Evolutionary conservation across 1,140 invertebrate species (phyloP), one percentile per base, ranked within the genome.

Genomic region (Xylocopa sonorina): DNA sequence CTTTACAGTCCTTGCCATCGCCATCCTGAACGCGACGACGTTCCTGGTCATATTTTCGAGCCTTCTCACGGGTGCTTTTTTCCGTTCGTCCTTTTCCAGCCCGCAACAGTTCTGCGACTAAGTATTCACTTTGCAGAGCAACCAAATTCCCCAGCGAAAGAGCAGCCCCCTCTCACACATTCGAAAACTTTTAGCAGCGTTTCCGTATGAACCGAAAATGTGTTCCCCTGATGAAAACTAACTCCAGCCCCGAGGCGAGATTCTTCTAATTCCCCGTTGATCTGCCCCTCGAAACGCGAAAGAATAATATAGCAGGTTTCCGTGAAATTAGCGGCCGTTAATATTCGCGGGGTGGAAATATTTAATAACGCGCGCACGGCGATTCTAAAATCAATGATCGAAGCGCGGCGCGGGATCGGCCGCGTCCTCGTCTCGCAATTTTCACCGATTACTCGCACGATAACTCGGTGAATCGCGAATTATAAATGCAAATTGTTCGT

Each of bases 401-500:
- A 32, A 71, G n/a, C 38, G 34, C 32, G 43, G 10, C 18, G 18
- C 2, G 21, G 12, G 0, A n/a, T n/a, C 41, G 46, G 50, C 34
- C 21, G 6, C n/a, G n/a, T n/a, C n/a, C 41, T 27, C 27, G 21
- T 46, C 55, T 32, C 12, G 21, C 53, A 72, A 58, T 72, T 60
- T 60, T 57, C 57, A 9, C 21, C 51, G 51, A 41, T 43, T 38
- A 41, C 38, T 43, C 38, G 62, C 6, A 43, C 24, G 68, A 29
- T 71, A 71, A 29, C 24, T 27, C 27, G 51, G 18, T 29, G 24
- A 41, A 41, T 55, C 68, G 18, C 18, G 6, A 46, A 60, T 72
- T 72, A 58, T 46, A 32, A 53, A 72, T 72, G 38, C 53, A 58
- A 60, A 72, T 72, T 72, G 41, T 48, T 34, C 21, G 16, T 46